Evolutionary conservation across 2,113 vertebrate species (phyloP).

Genomic region (Pelvicachromis taeniatus): DNA sequence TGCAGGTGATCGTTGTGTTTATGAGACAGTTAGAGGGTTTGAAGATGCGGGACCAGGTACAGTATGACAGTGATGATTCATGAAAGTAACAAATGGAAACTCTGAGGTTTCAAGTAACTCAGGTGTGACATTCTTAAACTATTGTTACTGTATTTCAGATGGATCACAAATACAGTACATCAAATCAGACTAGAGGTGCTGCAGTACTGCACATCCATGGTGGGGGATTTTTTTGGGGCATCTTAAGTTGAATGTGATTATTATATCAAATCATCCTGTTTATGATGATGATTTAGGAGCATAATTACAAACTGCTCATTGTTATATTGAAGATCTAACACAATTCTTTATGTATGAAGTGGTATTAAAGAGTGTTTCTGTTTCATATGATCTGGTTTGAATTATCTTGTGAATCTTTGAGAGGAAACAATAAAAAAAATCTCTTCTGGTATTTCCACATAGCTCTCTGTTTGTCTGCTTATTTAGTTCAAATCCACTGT

Average conservation of each 20-base stretch:
- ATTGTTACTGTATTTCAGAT: neutral
- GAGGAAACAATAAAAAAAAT: rapidly evolving
- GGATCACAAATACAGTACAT: neutral
- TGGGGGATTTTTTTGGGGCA: neutral
- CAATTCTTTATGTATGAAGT: rapidly evolving
- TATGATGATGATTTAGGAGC: neutral
- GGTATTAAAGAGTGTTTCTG: rapidly evolving
- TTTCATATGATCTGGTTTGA: neutral
- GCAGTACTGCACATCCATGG: neutral
- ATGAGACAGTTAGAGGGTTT: neutral
- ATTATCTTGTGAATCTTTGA: neutral
- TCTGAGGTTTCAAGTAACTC: neutral
- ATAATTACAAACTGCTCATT: neutral
- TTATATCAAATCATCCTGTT: neutral
- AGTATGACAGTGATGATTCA: neutral
- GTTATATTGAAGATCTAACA: neutral
- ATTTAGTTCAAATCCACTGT: too few relatives aligned
- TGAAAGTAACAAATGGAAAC: neutral
- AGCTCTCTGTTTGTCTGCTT: neutral
- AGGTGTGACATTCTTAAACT: neutral
- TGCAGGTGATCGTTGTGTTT: neutral
- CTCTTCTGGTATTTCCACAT: too few relatives aligned
- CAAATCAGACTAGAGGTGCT: neutral
- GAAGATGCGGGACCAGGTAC: neutral
- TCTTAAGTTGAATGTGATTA: neutral